Percentiles rank a stretch among this genome's conserved stretches.
These are phyloP conservation scores for Melinaea marsaeus DNA, from an alignment of 2,888 invertebrate genomes.

Conservation along the genomic window DNA sequence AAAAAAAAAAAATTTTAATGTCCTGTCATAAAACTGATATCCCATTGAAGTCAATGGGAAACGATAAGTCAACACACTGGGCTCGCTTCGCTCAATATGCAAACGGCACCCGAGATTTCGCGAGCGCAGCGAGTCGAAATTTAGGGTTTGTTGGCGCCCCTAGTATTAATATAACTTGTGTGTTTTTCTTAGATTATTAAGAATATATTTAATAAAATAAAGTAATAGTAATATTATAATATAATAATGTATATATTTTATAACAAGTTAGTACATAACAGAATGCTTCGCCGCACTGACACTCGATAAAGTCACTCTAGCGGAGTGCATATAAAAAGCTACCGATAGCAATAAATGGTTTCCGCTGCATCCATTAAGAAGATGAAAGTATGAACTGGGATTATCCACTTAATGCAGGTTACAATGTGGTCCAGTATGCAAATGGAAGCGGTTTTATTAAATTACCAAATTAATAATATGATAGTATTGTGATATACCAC, in stretches of 20 bases:
- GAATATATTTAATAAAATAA: no score
- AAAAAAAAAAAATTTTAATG: no score
- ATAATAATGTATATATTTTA: background rate
- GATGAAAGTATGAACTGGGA: constrained; percentile 71
- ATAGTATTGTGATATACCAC: background rate
- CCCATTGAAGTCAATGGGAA: no score
- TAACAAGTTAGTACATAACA: constrained; percentile 19
- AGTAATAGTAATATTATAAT: no score
- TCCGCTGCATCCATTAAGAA: constrained; percentile 68
- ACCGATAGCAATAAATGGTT: constrained; percentile 58
- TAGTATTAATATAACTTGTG: no score
- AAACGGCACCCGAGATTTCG: no score
- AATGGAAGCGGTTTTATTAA: constrained; percentile 14
- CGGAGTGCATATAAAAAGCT: constrained; percentile 52
- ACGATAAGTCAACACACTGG: no score
- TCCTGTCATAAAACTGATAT: no score
- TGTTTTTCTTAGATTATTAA: no score
- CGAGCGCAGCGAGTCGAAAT: no score
- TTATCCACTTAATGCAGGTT: constrained; percentile 66
- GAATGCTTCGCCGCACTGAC: constrained; percentile 26
- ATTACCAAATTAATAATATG: background rate
- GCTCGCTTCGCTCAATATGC: no score
- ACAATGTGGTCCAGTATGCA: constrained; percentile 16
- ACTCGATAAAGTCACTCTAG: constrained; percentile 44
- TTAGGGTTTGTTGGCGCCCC: no score